These are phyloP conservation scores for Sphecodes monilicornis DNA, from an alignment of 2,888 invertebrate species.

Conservation along the genomic window DNA sequence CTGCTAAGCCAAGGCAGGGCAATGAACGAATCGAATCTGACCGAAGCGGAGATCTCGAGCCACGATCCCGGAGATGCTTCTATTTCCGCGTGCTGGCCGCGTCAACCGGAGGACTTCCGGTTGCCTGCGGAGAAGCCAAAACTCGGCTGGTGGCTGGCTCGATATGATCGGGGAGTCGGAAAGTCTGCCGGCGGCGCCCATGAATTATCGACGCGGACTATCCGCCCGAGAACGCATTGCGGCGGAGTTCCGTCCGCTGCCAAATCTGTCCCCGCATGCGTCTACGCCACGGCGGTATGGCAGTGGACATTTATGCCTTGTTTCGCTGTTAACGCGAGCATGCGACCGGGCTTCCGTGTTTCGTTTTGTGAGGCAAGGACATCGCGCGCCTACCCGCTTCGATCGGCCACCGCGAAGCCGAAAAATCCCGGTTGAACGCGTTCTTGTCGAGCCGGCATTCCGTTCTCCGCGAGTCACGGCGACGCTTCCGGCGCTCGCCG, in stretches of 20 bases:
- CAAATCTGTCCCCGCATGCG: conserved; percentile 68
- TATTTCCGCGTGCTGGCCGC: conserved; percentile 58
- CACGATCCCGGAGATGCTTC: conserved; percentile 46
- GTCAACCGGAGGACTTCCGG: conserved; percentile 52
- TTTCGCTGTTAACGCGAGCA: background rate
- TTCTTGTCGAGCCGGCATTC: background rate
- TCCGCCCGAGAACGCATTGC: conserved; percentile 77
- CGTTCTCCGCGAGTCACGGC: background rate
- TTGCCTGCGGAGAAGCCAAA: conserved; percentile 26
- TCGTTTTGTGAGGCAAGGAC: background rate
- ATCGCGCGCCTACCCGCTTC: background rate
- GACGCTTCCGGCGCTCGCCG: background rate
- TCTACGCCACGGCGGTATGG: background rate
- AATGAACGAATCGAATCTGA: background rate
- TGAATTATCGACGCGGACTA: conserved; percentile 74
- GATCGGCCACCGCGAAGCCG: background rate
- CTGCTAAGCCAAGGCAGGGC: background rate
- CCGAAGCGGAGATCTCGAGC: background rate
- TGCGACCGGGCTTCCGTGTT: background rate
- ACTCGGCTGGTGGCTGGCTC: conserved; percentile 31
- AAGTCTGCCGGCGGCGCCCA: conserved; percentile 39
- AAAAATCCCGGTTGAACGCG: background rate
- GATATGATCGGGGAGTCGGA: conserved; percentile 34
- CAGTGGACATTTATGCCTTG: background rate
- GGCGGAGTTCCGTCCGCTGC: conserved; percentile 75